Evolutionary conservation across 2,797 vertebrate genomes (phyloP).

Genomic region (Acestrorhynchus altus): DNA sequence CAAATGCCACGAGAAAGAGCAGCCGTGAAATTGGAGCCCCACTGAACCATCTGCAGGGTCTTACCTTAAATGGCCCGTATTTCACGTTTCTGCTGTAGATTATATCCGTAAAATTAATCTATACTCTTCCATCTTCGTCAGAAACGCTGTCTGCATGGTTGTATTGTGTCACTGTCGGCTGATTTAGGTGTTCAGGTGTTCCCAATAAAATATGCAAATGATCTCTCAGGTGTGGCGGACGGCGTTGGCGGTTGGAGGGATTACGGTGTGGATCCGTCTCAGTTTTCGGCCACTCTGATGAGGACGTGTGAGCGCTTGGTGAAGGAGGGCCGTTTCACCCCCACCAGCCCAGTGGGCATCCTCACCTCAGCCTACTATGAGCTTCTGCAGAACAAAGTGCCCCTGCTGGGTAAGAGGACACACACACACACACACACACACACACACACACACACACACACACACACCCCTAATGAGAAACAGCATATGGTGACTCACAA

Average conservation of each 20-base stretch:
- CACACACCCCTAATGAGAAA: conserved; percentile 16
- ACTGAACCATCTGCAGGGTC: background rate
- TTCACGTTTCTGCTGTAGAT: too few species aligned
- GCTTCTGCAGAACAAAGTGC: conserved; percentile 98
- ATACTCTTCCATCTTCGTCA: too few species aligned
- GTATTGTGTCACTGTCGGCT: background rate
- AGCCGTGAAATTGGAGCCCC: background rate
- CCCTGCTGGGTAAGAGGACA: conserved; percentile 88
- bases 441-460: conserved; percentile 26
- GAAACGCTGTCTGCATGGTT: too few species aligned
- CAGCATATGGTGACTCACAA: conserved; percentile 11
- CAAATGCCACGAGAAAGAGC: background rate
- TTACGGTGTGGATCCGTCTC: conserved; percentile 97
- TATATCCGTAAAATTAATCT: too few species aligned
- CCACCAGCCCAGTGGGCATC: conserved; percentile 93
- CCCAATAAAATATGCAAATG: too few species aligned
- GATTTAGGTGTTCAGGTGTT: too few species aligned
- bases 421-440: conserved; percentile 24
- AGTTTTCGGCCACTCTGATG: conserved; percentile 98
- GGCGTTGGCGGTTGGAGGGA: conserved; percentile 99
- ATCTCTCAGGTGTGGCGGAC: conserved; percentile 89
- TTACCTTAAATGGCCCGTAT: background rate
- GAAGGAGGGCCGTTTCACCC: conserved; percentile 94
- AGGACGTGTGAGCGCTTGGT: conserved; percentile 95
- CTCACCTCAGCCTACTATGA: conserved; percentile 95